Evolutionary conservation across 2,113 vertebrate genomes (phyloP), one percentile per base, ranked within the genome.

Genomic region (Syngnathus scovelli): DNA sequence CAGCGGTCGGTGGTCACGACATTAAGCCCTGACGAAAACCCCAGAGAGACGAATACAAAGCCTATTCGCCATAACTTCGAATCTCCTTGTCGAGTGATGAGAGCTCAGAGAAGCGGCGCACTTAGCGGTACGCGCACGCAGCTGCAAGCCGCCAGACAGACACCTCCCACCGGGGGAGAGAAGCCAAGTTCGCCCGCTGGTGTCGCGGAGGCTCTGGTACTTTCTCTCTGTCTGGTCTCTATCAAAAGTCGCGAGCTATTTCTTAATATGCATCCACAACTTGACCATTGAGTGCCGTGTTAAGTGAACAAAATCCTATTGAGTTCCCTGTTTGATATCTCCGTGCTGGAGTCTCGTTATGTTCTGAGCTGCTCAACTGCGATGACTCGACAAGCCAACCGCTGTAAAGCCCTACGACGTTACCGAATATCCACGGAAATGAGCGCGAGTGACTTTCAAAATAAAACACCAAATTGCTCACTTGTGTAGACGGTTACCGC

Each of bases 381-480:
- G 82, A 84, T 87, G 85, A 87, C 82, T 88, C 78, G 83, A 82
- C 85, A 77, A 71, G 76, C 70, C 67, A 70, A 79, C 70, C 18
- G 56, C 37, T 60, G 54, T 76, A 76, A 86, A 83, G 4, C 0
- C 8, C 0, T 0, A 8, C 3, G 1, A 2, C 3, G 44, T 1
- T 33, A 43, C 23, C 54, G 51, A 10, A 5, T 0, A 16, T 1
- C 49, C 39, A 37, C 81, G 81, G 74, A 79, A 1, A 2, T 18
- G 4, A 0, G 11, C 13, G n/a, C 15, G 7, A 2, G 2, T 0
- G 15, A 21, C 49, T 69, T 72, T 74, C 79, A 85, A 71, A 88
- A n/a, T 86, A 85, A 86, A 76, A 44, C 8, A 19, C 16, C 1
- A 6, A 2, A 13, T 3, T 8, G 2, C 6, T 58, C 1, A 8